Percentiles rank a stretch among this genome's conserved stretches.
These are phyloP conservation scores for Phenganax marumi DNA, from an alignment of 92 coral and sea anemone species.

Conservation along the genomic window DNA sequence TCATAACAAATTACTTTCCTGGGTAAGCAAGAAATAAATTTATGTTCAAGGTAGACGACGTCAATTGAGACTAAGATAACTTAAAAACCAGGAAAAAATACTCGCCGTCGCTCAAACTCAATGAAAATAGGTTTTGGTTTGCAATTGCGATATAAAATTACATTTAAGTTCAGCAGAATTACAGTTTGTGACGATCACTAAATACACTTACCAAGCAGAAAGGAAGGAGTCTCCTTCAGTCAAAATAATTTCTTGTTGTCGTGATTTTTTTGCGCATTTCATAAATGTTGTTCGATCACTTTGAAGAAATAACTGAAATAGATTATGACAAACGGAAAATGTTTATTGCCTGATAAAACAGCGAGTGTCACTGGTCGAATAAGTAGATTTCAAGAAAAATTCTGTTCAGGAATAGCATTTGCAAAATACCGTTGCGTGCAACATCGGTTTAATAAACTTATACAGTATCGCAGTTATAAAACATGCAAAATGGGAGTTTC, in stretches of 20 bases:
- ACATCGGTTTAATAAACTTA: no score
- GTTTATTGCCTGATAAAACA: neutral
- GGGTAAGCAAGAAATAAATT: neutral
- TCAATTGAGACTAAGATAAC: neutral
- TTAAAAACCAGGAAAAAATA: neutral
- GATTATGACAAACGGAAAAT: neutral
- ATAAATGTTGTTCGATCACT: slow-evolving; percentile 85
- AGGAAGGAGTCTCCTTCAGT: slow-evolving; percentile 65
- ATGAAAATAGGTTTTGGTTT: no score
- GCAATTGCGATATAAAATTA: no score
- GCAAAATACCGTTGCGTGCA: no score
- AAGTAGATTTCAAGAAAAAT: neutral
- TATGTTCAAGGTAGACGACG: neutral
- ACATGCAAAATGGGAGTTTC: no score
- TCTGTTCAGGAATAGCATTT: no score
- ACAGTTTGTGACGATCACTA: neutral
- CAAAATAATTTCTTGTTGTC: slow-evolving; percentile 76
- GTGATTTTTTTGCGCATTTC: slow-evolving; percentile 91
- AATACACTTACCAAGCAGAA: slow-evolving; percentile 66
- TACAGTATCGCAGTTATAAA: no score
- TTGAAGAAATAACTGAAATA: slow-evolving; percentile 67
- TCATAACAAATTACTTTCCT: slow-evolving; percentile 83
- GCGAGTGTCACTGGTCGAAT: neutral
- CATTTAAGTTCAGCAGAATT: no score
- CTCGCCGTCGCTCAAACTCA: no score